phyloP scores from a whole-genome alignment of 2,888 invertebrate genomes.

The Onchidella celtica region DNA sequence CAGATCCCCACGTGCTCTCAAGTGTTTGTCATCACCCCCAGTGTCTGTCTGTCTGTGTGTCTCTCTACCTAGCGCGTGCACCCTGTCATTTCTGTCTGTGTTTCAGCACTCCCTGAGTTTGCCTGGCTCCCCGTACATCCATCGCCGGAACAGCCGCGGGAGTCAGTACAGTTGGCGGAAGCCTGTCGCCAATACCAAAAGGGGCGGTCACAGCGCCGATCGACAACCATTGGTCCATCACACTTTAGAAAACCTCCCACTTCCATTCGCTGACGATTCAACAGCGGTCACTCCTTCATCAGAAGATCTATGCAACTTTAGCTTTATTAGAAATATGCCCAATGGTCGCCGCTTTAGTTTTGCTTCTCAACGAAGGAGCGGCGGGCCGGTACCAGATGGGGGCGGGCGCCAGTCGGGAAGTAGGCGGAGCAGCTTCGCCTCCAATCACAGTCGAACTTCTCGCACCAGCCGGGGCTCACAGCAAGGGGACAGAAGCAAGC shows the following conservation, averaged over 20 bases:
- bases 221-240: constrained; percentile 95
- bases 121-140: constrained; percentile 97
- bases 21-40: no score
- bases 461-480: constrained; percentile 86
- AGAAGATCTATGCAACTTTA: constrained; percentile 85
- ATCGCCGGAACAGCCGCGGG: constrained; percentile 87
- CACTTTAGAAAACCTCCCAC: constrained; percentile 86
- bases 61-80: no score
- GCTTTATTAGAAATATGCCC: constrained; percentile 84
- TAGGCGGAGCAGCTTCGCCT: constrained; percentile 68
- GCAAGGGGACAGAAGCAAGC: constrained; percentile 68
- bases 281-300: constrained; percentile 98
- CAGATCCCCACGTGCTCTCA: no score
- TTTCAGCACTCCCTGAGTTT: constrained; percentile 96
- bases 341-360: constrained; percentile 91
- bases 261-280: constrained; percentile 98
- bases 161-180: constrained; percentile 84
- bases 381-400: constrained; percentile 37
- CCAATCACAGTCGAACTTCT: constrained; percentile 67
- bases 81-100: background rate
- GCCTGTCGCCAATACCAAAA: constrained; percentile 53
- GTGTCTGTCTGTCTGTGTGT: background rate
- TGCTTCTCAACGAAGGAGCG: constrained; percentile 92
- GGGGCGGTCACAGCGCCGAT: constrained; percentile 83
- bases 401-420: constrained; percentile 52